phyloP scores from a whole-genome alignment of 2,797 vertebrate species.

The Ibycter americanus region DNA sequence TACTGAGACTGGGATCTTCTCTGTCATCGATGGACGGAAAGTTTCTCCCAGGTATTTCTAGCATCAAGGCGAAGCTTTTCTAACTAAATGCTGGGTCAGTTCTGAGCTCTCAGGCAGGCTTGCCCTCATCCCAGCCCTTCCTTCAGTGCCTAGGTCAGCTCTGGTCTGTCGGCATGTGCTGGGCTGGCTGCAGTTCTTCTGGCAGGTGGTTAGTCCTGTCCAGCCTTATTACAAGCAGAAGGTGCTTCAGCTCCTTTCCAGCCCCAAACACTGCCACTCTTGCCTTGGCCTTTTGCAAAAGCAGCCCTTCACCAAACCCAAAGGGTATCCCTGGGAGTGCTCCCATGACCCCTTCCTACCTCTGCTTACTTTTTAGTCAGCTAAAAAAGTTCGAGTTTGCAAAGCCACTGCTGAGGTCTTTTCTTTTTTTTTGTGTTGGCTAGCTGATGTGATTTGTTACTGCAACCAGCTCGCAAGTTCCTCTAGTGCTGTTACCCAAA shows the following conservation, averaged over 20 bases:
- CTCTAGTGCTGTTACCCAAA: neutral
- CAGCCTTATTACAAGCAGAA: neutral
- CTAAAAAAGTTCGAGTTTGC: neutral
- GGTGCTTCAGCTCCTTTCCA: neutral
- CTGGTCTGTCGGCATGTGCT: neutral
- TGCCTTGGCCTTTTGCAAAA: neutral
- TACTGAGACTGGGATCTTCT: rapidly evolving
- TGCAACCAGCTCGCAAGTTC: neutral
- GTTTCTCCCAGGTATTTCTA: neutral
- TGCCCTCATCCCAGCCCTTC: neutral
- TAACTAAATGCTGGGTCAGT: too few species aligned
- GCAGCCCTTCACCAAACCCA: neutral
- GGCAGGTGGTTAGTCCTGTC: neutral
- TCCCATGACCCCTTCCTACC: neutral
- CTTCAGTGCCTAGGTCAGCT: neutral
- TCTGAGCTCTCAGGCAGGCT: neutral
- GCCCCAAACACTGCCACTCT: neutral
- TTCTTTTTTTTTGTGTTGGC: neutral
- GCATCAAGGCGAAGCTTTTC: neutral
- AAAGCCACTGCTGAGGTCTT: neutral
- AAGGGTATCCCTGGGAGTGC: neutral
- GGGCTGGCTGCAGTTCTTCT: neutral
- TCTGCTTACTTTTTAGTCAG: neutral
- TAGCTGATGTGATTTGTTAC: neutral
- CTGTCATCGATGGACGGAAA: neutral